Conservation (phyloP, 2,797 vertebrate species). For the Phaenicophaeus curvirostris region DNA sequence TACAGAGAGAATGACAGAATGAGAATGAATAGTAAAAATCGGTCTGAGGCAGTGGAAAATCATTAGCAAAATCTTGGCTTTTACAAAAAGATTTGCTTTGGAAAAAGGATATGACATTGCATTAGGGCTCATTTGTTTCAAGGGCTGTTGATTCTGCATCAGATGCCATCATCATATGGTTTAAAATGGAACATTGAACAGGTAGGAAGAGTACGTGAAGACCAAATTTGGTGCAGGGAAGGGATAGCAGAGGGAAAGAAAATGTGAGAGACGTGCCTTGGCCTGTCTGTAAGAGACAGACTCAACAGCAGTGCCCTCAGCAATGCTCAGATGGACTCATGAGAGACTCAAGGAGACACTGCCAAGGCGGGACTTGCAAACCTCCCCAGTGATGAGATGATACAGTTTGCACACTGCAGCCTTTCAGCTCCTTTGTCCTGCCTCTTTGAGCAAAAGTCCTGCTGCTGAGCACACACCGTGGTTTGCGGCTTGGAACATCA, state of each 20-base stretch:
- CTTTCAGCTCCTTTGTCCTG: background rate
- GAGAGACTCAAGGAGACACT: background rate
- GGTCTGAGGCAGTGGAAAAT: background rate
- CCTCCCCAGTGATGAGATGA: background rate
- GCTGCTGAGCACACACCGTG: background rate
- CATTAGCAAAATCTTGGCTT: conserved; percentile 12
- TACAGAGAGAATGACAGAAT: background rate
- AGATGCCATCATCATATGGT: background rate
- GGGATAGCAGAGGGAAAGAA: background rate
- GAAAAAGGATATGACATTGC: background rate
- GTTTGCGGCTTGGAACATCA: background rate
- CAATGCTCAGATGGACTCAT: background rate
- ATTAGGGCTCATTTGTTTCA: background rate
- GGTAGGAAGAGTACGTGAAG: background rate
- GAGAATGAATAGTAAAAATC: background rate
- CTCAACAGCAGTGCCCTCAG: background rate
- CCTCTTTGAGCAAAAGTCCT: background rate
- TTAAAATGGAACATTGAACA: background rate
- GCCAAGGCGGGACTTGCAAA: background rate
- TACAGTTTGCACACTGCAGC: background rate
- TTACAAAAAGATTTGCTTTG: background rate
- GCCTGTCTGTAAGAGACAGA: background rate
- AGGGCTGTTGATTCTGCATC: background rate
- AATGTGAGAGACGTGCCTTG: rapidly evolving
- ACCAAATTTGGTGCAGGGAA: background rate